Evolutionary conservation across 2,113 vertebrate species (phyloP), one percentile per base, ranked within the genome.

Genomic region (Ptilorrhoa leucosticta): DNA sequence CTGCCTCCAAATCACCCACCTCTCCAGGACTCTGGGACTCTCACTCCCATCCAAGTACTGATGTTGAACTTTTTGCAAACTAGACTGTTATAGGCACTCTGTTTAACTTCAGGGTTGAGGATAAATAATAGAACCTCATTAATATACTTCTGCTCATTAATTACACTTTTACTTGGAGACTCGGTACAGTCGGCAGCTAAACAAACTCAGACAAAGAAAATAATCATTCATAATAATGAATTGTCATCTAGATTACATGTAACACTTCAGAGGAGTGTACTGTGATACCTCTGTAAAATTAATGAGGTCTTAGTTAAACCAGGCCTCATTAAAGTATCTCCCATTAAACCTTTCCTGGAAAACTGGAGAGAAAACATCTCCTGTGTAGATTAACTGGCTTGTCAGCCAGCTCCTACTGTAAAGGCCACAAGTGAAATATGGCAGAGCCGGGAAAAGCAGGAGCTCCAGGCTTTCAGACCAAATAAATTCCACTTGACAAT

Each of bases 391-490:
- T 82, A 94, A 93, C 48, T 83, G 81, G 83, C 50, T 48, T 65
- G 87, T 91, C 94, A 88, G 87, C 57, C 95, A 95, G 82, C 81
- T 91, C 84, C 94, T 95, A 96, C 94, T 94, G 91, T 94, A 95
- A 69, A 91, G 84, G 33, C 57, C 81, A 69, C 78, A 54, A 87
- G 66, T 69, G 78, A 95, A 95, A 89, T n/a, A 86, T 0, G 21
- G 78, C 75, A 83, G 63, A 87, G 84, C 61, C 87, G 90, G 89
- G 61, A 87, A 73, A 78, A 87, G 86, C 60, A 64, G 89, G 51
- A 91, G 87, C n/a, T 95, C 78, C 61, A 72, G 48, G 61, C 57
- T 91, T 87, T 78, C 75, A 80, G 50, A 39, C 54, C 84, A 82
- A 85, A 85, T 57, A 77, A 94, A 93, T 80, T 73, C 71, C 63